Evolutionary conservation across 2,113 vertebrate species (phyloP), one percentile per base, ranked within the genome.

Genomic region (Ursus arctos): DNA sequence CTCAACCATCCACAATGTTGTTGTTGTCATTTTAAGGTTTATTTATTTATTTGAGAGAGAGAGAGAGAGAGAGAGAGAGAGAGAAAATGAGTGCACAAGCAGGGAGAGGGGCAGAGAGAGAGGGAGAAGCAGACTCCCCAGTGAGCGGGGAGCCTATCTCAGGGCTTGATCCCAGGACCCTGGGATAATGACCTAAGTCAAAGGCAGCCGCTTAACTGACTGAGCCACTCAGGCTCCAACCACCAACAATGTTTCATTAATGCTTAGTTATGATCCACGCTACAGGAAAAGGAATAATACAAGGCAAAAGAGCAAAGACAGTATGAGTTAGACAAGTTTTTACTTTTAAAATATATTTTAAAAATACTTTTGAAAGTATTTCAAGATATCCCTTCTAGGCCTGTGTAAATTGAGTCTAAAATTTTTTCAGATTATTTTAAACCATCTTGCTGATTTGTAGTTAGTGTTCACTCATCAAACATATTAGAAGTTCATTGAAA

Each of bases 371-470:
- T 6, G 19, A 79, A 40, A 83, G 22, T 24, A 88, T 84, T 88
- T 81, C 24, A 86, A 71, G 5, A 81, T 76, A 93, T 55, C 24
- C 8, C 21, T 88, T 84, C 1, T 53, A 77, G 19, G 22, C 16
- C 36, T 74, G 7, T 88, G 12, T 69, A 88, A 88, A 89, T 86
- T 93, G n/a, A 71, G 15, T 79, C 28, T 88, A 84, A 79, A 74
- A 47, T 36, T 57, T 92, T 95, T 77, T 74, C 19, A 85, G 19
- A 57, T 96, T 93, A 83, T 84, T 96, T 94, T 79, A 96, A 74
- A 47, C 1, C 15, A 47, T 51, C 24, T 61, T 65, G 49, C 28
- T 94, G 53, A 85, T 33, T 67, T 71, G 43, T 76, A 85, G 36
- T 79, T 72, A 33, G 59, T 87, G 31, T 65, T 97, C 57, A 57